A percentile compares a stretch with the other conserved stretches of the same genome.
Conservation (phyloP, 1,140 invertebrate species). For the Drosophila tropicalis region DNA sequence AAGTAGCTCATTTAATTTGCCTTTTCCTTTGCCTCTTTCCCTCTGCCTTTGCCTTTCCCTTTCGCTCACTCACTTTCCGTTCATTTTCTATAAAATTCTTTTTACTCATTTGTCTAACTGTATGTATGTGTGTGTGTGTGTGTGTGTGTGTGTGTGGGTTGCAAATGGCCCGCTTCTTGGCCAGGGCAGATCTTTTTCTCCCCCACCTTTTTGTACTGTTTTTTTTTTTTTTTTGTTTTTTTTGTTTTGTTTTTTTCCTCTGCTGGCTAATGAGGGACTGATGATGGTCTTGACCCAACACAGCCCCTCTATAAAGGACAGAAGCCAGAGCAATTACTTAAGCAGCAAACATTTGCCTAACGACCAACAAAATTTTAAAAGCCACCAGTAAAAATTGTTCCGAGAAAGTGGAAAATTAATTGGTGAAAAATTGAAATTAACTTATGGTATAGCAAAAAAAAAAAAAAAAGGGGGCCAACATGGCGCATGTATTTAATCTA, state of each 20-base stretch:
- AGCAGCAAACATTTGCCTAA: conserved; percentile 17
- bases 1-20: conserved; percentile 42
- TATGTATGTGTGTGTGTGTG: too few species aligned
- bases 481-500: not conserved
- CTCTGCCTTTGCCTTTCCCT: conserved; percentile 8
- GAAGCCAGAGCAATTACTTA: conserved; percentile 24
- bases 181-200: not conserved
- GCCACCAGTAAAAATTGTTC: conserved; percentile 1
- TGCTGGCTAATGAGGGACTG: conserved; percentile 52
- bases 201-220: not conserved
- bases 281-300: conserved; percentile 53
- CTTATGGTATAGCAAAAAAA: not conserved
- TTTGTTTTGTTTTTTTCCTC: not conserved
- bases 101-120: conserved; percentile 39
- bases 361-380: conserved; percentile 16
- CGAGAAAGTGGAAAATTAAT: conserved; percentile 19
- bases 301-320: conserved; percentile 25
- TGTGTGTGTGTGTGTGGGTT: conserved; percentile 7
- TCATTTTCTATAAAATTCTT: conserved; percentile 45
- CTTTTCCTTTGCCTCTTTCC: conserved; percentile 8
- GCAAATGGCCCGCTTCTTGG: conserved; percentile 18
- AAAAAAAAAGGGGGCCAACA: too few species aligned
- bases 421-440: conserved; percentile 7
- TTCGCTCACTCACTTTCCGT: conserved; percentile 20
- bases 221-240: not conserved